Evolutionary conservation across 2,797 vertebrate species (phyloP).

Genomic region (Echeneis naucrates): DNA sequence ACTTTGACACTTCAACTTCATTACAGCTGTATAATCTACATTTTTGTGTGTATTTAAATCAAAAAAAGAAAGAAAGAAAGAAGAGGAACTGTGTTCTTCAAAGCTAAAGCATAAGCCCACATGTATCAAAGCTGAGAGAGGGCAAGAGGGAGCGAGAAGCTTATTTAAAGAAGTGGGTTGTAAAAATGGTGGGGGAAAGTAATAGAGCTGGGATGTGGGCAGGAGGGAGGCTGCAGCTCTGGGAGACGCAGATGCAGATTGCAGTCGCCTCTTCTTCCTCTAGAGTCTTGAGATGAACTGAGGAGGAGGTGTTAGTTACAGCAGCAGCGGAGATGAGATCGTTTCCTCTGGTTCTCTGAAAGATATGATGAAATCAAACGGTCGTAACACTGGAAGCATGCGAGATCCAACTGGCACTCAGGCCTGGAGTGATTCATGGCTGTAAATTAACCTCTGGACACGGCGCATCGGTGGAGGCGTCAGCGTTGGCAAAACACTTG

Average conservation of each 20-base stretch:
- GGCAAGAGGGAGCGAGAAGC: not conserved
- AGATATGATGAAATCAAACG: slow-evolving; percentile 47
- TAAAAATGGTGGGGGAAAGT: slow-evolving; percentile 45
- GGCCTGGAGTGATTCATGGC: slow-evolving; percentile 19
- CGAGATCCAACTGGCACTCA: slow-evolving; percentile 32
- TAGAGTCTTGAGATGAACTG: slow-evolving; percentile 25
- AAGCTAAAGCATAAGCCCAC: slow-evolving; percentile 13
- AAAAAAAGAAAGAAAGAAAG: not conserved
- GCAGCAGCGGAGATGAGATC: slow-evolving; percentile 34
- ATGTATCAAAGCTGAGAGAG: slow-evolving; percentile 37
- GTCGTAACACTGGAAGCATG: slow-evolving; percentile 20
- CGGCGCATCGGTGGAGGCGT: not conserved
- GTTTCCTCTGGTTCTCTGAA: slow-evolving; percentile 38
- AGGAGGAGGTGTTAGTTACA: slow-evolving; percentile 23
- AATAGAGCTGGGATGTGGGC: slow-evolving; percentile 36
- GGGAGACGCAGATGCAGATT: slow-evolving; percentile 50
- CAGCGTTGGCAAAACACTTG: not conserved
- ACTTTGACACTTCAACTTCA: not conserved
- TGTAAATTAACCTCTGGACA: slow-evolving; percentile 5
- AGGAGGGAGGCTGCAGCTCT: slow-evolving; percentile 40
- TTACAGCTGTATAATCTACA: not conserved
- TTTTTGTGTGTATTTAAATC: not conserved
- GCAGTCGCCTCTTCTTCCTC: slow-evolving; percentile 48
- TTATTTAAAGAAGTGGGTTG: slow-evolving; percentile 36
- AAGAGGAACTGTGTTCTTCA: slow-evolving; percentile 12